phyloP scores from a whole-genome alignment of 2,113 vertebrate genomes.

The Pycnonotus jocosus region DNA sequence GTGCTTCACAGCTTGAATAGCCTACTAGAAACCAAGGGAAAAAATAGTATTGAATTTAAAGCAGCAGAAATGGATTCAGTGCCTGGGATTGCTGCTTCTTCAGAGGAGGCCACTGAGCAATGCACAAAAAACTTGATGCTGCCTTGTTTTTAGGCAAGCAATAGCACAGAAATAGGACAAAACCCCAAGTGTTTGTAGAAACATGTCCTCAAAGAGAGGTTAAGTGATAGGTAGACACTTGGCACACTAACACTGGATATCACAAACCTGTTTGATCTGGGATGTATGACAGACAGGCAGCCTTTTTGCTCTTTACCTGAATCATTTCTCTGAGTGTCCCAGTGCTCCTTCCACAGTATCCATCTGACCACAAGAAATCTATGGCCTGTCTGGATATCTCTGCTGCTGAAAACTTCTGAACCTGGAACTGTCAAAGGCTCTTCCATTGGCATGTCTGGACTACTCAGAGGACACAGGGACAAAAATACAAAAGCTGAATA shows the following conservation, averaged over 20 bases:
- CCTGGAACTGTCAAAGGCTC: neutral
- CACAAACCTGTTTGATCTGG: neutral
- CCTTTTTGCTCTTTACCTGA: neutral
- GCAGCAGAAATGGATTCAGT: constrained; percentile 68
- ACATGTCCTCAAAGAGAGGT: constrained; percentile 65
- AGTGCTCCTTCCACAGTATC: accelerated
- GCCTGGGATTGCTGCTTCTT: constrained; percentile 41
- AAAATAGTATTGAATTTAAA: neutral
- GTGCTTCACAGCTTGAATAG: constrained; percentile 78
- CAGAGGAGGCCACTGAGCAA: constrained; percentile 57
- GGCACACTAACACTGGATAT: constrained; percentile 56
- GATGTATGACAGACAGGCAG: neutral
- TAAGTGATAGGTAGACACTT: constrained; percentile 65
- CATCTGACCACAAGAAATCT: neutral
- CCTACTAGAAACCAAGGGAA: constrained; percentile 47
- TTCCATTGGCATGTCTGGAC: neutral
- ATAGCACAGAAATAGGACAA: constrained; percentile 42
- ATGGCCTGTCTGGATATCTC: neutral
- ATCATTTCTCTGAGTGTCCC: neutral
- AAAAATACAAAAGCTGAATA: neutral
- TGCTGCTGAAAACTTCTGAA: neutral
- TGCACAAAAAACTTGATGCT: constrained; percentile 64
- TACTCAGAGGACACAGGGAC: neutral
- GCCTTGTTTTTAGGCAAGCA: constrained; percentile 72
- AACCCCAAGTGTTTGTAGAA: constrained; percentile 67